Evolutionary conservation across 2,888 invertebrate species (phyloP).

Genomic region (Pseudococcus longispinus): DNA sequence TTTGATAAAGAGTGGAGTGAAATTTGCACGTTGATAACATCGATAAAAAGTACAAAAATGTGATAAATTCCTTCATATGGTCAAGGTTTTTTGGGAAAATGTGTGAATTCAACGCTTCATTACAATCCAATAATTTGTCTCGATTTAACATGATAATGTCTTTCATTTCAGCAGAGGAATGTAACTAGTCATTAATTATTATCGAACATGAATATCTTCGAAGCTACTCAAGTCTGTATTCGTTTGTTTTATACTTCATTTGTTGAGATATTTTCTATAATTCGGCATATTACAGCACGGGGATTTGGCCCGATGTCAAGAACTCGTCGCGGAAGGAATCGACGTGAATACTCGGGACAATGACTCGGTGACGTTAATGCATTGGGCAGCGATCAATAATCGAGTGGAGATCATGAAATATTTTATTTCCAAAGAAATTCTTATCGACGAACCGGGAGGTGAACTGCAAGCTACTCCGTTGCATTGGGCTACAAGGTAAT

Average conservation of each 20-base stretch:
- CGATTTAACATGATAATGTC: not conserved
- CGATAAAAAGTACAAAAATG: not conserved
- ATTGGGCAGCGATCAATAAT: constrained; percentile 99
- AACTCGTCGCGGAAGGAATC: constrained; percentile 79
- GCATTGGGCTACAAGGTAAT: constrained; percentile 92
- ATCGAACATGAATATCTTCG: constrained; percentile 46
- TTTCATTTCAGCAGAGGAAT: not conserved
- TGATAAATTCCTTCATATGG: not conserved
- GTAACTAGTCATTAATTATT: not conserved
- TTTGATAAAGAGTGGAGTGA: not conserved
- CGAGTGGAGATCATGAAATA: constrained; percentile 89
- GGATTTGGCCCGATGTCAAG: constrained; percentile 76
- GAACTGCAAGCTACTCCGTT: constrained; percentile 94
- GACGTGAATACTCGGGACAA: constrained; percentile 93
- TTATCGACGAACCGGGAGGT: constrained; percentile 93
- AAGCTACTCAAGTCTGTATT: constrained; percentile 45
- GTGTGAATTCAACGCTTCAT: not conserved
- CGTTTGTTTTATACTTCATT: not conserved
- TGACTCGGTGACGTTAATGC: constrained; percentile 95
- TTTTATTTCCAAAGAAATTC: constrained; percentile 83
- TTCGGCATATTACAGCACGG: constrained; percentile 73
- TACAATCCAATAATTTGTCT: not conserved
- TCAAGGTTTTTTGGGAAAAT: not conserved
- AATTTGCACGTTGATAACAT: not conserved
- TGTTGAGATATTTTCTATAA: constrained; percentile 20